These are phyloP conservation scores for Pachyuromys duprasi DNA, from an alignment of 2,797 vertebrate species.

Conservation along the genomic window DNA sequence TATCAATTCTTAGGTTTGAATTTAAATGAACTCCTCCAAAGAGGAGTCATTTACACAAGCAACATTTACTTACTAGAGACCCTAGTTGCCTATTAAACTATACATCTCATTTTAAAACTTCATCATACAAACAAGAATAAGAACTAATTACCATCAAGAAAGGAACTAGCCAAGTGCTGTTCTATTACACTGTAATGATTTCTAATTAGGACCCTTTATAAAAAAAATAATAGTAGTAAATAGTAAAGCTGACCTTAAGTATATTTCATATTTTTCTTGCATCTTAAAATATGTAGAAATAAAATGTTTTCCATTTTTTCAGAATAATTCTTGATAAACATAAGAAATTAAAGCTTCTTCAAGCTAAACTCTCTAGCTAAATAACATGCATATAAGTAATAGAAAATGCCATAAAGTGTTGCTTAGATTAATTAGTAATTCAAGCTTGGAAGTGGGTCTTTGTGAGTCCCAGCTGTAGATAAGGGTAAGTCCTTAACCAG, in stretches of 20 bases:
- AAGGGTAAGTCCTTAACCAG: not conserved
- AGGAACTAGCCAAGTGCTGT: not conserved
- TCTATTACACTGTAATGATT: not conserved
- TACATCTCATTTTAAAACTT: not conserved
- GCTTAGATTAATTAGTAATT: not conserved
- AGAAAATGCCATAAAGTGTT: not conserved
- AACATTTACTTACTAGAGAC: not conserved
- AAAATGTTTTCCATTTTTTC: not conserved
- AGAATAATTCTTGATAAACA: not conserved
- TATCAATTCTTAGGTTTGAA: not conserved
- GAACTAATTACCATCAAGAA: not conserved
- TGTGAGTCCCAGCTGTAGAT: not conserved
- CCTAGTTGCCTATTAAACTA: not conserved
- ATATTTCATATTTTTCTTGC: not conserved
- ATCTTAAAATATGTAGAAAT: not conserved
- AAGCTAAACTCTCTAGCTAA: not conserved
- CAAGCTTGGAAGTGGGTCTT: not conserved
- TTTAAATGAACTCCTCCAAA: slow-evolving; percentile 19
- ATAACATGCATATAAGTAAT: not conserved
- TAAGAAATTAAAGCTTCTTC: not conserved
- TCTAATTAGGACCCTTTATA: not conserved
- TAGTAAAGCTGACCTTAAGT: not conserved
- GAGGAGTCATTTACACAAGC: not conserved
- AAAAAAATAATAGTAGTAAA: not conserved
- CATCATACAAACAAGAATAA: not conserved